Base-by-base conservation (phyloP, 2,888 invertebrate genomes). In the Rhogogaster chlorosoma region DNA sequence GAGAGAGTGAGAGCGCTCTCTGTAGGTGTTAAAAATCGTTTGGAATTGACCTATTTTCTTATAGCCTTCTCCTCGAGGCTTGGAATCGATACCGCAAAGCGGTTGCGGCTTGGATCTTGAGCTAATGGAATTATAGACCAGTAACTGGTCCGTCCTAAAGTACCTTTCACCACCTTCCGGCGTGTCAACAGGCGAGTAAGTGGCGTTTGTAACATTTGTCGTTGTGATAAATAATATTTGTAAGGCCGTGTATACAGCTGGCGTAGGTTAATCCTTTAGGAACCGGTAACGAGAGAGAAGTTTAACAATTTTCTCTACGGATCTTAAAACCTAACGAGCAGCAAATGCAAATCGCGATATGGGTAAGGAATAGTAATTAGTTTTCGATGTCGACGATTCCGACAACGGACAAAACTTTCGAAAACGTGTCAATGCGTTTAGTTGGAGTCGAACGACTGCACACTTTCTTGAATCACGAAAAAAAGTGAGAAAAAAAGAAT, bases 311-410 rank as follows among this genome's bases (percentile, higher is more conserved):
- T 80, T 80, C 80, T 80, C 61, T 61, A 80, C 80, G 80, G 61
- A 80, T 36, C 57, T 80, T 61, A 36, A 26, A 29, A 38, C 61
- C 29, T 61, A 80, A 80, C 80, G 57, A 80, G 61, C 80, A 32
- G 36, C 38, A 80, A 80, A 80, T 80, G 80, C 80, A 80, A 80
- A 80, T 80, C 80, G 80, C 80, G 32, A 80, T 80, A 80, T 38
- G 80, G 29, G 36, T 26, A 61, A 80, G 80, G 80, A 80, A 80
- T 80, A 80, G 80, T 80, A 80, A 80, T 80, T 80, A 61, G 80
- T 61, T 38, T 61, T 36, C 80, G 57, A 80, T 57, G 80, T 22
- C 12, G 36, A 61, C 80, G 80, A 80, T 80, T 80, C 61, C n/a
- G 18, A 49, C 61, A 61, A 61, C 61, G 49, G 53, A 77, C n/a